A percentile compares a stretch with the other conserved stretches of the same genome.
Conservation (phyloP, 2,888 invertebrate species). For the Phalera bucephala region DNA sequence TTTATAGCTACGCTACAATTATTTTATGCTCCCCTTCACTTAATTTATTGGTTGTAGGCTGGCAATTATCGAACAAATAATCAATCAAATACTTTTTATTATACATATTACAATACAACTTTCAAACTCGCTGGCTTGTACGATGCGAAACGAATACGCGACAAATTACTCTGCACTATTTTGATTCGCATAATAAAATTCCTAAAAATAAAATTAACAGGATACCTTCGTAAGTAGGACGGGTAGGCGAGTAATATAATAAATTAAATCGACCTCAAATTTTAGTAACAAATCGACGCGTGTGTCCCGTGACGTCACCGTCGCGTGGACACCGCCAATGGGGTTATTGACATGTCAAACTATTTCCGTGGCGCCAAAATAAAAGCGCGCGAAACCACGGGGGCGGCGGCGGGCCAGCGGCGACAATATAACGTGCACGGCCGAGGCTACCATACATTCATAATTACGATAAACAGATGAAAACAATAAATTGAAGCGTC, state of each 20-base stretch:
- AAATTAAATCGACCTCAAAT: conserved; percentile 77
- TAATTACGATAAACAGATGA: conserved; percentile 72
- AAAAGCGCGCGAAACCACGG: conserved; percentile 67
- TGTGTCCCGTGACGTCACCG: conserved; percentile 70
- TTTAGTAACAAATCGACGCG: conserved; percentile 57
- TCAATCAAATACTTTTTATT: neutral
- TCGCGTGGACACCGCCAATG: conserved; percentile 72
- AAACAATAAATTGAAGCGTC: conserved; percentile 80
- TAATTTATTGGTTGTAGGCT: neutral
- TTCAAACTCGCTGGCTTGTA: neutral
- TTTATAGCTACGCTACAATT: too few relatives aligned
- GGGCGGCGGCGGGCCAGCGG: conserved; percentile 40
- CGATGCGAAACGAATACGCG: neutral
- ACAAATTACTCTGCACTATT: conserved; percentile 13
- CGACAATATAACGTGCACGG: conserved; percentile 28
- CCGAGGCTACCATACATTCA: conserved; percentile 43
- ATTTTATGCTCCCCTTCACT: conserved; percentile 34
- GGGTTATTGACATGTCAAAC: conserved; percentile 80
- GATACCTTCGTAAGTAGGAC: conserved; percentile 55
- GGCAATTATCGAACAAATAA: neutral
- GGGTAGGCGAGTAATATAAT: conserved; percentile 58
- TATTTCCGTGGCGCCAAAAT: conserved; percentile 80
- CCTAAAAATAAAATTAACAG: conserved; percentile 51
- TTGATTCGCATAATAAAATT: conserved; percentile 26
- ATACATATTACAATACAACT: neutral